A percentile compares a stretch with the other conserved stretches of the same genome.
phyloP scores from a whole-genome alignment of 2,888 invertebrate species.

The Lysandra bellargus region DNA sequence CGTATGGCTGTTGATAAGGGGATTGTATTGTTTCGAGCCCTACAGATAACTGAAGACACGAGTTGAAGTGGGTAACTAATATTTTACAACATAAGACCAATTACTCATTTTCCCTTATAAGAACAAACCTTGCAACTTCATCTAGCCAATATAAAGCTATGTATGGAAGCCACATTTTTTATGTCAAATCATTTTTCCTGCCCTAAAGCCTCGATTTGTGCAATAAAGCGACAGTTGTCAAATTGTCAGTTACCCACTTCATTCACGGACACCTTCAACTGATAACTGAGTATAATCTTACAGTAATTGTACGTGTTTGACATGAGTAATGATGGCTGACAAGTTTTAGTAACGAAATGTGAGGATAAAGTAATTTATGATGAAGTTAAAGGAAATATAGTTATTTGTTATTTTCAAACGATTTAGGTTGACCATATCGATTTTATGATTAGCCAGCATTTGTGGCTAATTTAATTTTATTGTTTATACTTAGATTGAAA shows the following conservation, averaged over 20 bases:
- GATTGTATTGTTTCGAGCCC: conserved; percentile 74
- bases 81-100: too few species aligned
- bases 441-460: neutral
- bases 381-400: neutral
- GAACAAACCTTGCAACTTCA: too few species aligned
- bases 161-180: too few species aligned
- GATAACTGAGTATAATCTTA: conserved; percentile 57
- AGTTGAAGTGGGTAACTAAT: too few species aligned
- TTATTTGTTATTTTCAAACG: conserved; percentile 16
- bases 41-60: conserved; percentile 55
- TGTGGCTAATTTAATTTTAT: neutral
- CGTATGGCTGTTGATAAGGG: conserved; percentile 75
- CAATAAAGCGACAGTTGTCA: too few species aligned
- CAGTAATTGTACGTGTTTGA: conserved; percentile 55
- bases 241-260: too few species aligned
- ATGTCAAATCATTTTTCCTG: too few species aligned
- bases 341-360: conserved; percentile 22
- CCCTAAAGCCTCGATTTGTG: too few species aligned
- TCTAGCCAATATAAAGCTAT: too few species aligned
- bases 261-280: too few species aligned
- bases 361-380: conserved; percentile 18
- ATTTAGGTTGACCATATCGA: neutral
- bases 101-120: too few species aligned
- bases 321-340: conserved; percentile 22
- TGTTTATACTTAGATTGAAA: too few species aligned